A percentile compares a stretch with the other conserved stretches of the same genome.
These are phyloP conservation scores for Fulmarus glacialis DNA, from an alignment of 2,113 vertebrate species.

Conservation along the genomic window DNA sequence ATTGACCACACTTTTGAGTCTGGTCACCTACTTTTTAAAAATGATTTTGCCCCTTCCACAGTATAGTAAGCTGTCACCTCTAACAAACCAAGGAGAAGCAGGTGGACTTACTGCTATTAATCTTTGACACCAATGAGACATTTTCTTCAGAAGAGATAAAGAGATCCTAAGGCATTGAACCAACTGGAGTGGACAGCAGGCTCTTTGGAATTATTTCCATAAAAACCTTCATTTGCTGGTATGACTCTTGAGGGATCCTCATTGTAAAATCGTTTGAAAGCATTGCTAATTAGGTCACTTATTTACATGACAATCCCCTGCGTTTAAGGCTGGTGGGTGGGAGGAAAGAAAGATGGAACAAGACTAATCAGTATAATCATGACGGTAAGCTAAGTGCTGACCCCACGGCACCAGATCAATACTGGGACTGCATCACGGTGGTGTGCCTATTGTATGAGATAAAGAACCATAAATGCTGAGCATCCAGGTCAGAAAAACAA, in stretches of 20 bases:
- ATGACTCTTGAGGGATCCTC: neutral
- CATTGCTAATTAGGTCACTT: constrained; percentile 28
- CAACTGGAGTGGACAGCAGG: neutral
- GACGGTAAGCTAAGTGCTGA: neutral
- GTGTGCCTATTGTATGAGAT: neutral
- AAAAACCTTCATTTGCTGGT: neutral
- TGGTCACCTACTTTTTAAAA: neutral
- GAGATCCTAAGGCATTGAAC: neutral
- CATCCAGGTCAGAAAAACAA: neutral
- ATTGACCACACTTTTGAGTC: neutral
- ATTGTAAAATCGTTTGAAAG: neutral
- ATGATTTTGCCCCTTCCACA: neutral
- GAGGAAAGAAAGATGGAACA: neutral
- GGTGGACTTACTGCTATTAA: neutral
- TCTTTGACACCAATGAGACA: neutral
- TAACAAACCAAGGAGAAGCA: neutral
- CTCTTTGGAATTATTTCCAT: neutral
- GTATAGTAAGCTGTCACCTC: neutral
- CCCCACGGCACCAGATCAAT: neutral
- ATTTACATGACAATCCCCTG: constrained; percentile 17
- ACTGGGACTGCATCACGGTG: neutral
- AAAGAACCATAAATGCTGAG: neutral
- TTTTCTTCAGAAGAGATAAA: neutral
- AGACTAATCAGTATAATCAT: constrained; percentile 10
- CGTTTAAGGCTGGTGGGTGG: neutral